phyloP scores from a whole-genome alignment of 2,888 invertebrate genomes.

The Odontocerum albicorne region DNA sequence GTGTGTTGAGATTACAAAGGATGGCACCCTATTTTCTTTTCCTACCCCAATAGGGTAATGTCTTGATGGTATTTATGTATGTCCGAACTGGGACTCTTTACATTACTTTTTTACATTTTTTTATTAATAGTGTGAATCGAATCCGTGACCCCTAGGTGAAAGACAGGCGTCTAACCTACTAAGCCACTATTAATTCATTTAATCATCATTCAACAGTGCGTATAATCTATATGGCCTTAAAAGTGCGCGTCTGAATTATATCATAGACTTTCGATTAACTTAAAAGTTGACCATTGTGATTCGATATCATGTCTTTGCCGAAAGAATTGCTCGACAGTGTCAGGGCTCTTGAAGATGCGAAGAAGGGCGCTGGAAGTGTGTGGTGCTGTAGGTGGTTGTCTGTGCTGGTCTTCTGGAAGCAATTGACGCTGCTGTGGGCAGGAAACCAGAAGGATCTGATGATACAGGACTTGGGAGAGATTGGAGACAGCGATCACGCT shows the following conservation, averaged over 20 bases:
- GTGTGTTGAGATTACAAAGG: too few species aligned
- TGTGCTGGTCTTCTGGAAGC: slow-evolving; percentile 71
- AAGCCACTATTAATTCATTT: too few species aligned
- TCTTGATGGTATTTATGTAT: too few species aligned
- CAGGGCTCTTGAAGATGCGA: background rate
- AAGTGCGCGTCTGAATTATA: background rate
- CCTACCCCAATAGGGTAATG: too few species aligned
- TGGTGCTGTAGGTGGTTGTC: slow-evolving; percentile 46
- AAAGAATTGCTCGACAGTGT: background rate
- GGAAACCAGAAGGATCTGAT: slow-evolving; percentile 74
- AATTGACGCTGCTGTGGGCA: slow-evolving; percentile 72
- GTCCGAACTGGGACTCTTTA: too few species aligned
- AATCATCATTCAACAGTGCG: background rate
- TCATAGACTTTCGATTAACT: background rate
- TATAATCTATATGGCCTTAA: background rate
- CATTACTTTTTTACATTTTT: too few species aligned
- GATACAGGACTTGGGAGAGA: slow-evolving; percentile 72
- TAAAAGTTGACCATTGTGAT: background rate
- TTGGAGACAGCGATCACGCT: slow-evolving; percentile 69
- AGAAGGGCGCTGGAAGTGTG: background rate
- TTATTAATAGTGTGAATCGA: too few species aligned
- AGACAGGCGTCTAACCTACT: too few species aligned
- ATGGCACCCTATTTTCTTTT: too few species aligned
- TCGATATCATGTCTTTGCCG: background rate
- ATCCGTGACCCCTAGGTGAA: too few species aligned